Base-by-base conservation (phyloP, 2,113 vertebrate genomes). In the Nannobrachium achirus region DNA sequence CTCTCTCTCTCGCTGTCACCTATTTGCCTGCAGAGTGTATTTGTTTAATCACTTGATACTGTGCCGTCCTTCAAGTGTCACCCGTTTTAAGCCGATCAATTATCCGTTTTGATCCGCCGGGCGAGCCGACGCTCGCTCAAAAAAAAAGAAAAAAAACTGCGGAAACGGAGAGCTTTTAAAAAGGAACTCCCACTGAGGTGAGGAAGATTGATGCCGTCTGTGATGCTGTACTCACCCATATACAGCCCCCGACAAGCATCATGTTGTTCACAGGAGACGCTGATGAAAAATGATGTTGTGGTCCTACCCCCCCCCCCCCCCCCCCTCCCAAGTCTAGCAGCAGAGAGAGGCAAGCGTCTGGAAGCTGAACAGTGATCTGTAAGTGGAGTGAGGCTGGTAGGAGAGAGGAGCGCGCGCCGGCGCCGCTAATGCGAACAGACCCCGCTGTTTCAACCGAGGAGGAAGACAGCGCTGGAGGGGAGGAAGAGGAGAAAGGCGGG, bases 391-490 rank as follows among this genome's bases (percentile, higher is more conserved):
- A 83, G 81, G 80, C n/a, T n/a, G n/a, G n/a, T n/a, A 33, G 25
- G 3, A 5, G 83, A 80, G 82, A 86, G 81, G 78, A 86, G 84
- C 76, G 3, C 3, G 25, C 25, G 25, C 25, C 70, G n/a, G 79
- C 49, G 77, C 72, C 0, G 69, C 78, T 88, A 88, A 89, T 89
- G 87, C 18, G 77, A 82, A 64, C 57, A 71, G 79, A 84, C 74
- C 89, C 86, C 6, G 84, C 89, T 88, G 86, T 87, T 89, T 76
- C n/a, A n/a, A 76, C 81, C 48, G 86, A 85, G 79, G 86, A 86
- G 79, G 86, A 86, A 87, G 86, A 89, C 84, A 65, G 80, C 57
- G 80, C 88, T 88, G 81, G 86, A 88, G 86, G 85, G 85, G 82
- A 80, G 78, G 84, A 84, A 82, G 78, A 80, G 68, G 75, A 74